These are phyloP conservation scores for Pyrgilauda ruficollis DNA, from an alignment of 2,113 vertebrate genomes.

Conservation along the genomic window DNA sequence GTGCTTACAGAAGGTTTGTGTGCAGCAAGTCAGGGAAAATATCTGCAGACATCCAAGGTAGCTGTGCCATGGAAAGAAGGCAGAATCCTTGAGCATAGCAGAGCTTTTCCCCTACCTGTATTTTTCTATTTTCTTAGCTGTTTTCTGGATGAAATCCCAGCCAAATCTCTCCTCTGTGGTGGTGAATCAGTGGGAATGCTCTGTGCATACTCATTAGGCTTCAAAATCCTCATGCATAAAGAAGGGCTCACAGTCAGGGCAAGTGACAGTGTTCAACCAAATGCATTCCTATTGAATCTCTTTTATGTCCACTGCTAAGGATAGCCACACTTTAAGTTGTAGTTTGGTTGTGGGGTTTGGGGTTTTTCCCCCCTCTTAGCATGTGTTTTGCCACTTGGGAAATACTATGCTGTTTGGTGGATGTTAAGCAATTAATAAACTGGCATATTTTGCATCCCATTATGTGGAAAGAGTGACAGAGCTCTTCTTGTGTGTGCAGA, in stretches of 20 bases:
- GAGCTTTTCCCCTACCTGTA: neutral
- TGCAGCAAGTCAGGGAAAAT: neutral
- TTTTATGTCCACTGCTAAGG: neutral
- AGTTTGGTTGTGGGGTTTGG: neutral
- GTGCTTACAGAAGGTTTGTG: neutral
- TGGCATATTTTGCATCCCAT: neutral
- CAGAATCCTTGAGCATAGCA: neutral
- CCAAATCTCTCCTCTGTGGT: neutral
- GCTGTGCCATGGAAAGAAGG: neutral
- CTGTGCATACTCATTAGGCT: slow-evolving; percentile 38
- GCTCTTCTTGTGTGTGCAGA: neutral
- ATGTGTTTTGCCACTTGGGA: neutral
- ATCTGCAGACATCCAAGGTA: accelerated
- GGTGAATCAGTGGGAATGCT: slow-evolving; percentile 21
- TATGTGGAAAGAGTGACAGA: neutral
- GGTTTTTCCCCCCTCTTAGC: neutral
- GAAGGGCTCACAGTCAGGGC: neutral
- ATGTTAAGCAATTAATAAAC: slow-evolving; percentile 15
- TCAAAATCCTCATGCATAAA: slow-evolving; percentile 30
- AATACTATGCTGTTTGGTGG: neutral
- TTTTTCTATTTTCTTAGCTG: slow-evolving; percentile 7
- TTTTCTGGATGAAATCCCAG: neutral
- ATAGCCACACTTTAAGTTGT: neutral
- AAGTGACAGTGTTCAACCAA: neutral
- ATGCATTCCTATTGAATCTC: neutral